A percentile compares a stretch with the other conserved stretches of the same genome.
Conservation (phyloP, 2,113 vertebrate genomes). For the Macrotis lagotis region DNA sequence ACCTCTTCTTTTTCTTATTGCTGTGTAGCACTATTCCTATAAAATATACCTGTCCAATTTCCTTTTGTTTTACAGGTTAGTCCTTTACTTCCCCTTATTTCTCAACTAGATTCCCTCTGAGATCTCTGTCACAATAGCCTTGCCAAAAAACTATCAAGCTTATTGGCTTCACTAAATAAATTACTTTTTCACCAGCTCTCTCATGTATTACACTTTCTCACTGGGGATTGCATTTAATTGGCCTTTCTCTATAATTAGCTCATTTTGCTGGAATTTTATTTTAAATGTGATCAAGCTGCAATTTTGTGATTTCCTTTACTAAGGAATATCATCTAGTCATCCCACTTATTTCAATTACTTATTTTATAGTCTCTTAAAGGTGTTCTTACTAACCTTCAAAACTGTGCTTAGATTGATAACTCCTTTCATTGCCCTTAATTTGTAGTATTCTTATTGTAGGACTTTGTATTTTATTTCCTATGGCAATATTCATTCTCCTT, state of each 20-base stretch:
- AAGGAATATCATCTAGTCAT: background rate
- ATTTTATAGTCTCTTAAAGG: background rate
- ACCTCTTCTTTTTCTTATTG: background rate
- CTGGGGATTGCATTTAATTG: slow-evolving; percentile 18
- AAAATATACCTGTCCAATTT: background rate
- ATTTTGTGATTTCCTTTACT: slow-evolving; percentile 44
- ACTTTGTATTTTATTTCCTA: slow-evolving; percentile 14
- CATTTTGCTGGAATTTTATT: slow-evolving; percentile 21
- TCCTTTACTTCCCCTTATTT: background rate
- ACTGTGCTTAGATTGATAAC: slow-evolving; percentile 1
- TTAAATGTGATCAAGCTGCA: slow-evolving; percentile 9
- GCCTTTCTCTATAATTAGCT: slow-evolving; percentile 15
- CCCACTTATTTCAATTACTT: background rate
- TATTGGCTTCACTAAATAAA: slow-evolving; percentile 23
- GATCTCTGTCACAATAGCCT: background rate
- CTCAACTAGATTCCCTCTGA: background rate
- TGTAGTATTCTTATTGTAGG: background rate
- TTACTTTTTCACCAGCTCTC: slow-evolving; percentile 20
- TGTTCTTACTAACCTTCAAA: slow-evolving; percentile 14
- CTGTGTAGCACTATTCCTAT: background rate
- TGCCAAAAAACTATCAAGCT: background rate
- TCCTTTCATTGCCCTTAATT: background rate
- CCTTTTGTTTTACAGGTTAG: background rate
- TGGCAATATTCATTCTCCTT: background rate
- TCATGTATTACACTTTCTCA: slow-evolving; percentile 14